Evolutionary conservation across 2,113 vertebrate species (phyloP).

Genomic region (Callionymus lyra): DNA sequence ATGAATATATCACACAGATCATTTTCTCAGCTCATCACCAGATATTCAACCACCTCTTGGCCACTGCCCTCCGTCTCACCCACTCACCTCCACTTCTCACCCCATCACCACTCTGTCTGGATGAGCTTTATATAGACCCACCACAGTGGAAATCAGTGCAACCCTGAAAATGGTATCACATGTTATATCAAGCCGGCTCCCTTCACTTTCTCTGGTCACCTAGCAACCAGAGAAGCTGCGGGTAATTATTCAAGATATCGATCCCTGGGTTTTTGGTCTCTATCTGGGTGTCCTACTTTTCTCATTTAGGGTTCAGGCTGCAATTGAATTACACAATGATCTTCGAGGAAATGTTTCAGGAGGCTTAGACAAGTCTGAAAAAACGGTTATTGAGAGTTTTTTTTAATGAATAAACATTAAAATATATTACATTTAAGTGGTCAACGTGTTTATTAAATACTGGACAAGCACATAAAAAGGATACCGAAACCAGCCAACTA

Average conservation of each 20-base stretch:
- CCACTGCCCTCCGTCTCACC: neutral
- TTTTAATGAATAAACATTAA: no score
- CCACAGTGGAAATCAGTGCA: constrained; percentile 6
- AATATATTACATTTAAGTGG: no score
- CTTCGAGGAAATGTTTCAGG: no score
- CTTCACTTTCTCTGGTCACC: constrained; percentile 18
- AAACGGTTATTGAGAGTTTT: no score
- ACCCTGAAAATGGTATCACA: neutral
- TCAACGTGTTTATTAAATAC: no score
- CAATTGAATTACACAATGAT: no score
- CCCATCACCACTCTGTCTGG: constrained; percentile 2
- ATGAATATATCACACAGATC: neutral
- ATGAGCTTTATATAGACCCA: constrained; percentile 6
- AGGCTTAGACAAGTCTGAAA: no score
- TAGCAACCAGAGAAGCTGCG: constrained; percentile 51
- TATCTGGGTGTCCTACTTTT: constrained; percentile 32
- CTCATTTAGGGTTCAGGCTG: constrained; percentile 2
- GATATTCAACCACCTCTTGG: neutral
- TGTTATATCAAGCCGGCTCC: constrained; percentile 2
- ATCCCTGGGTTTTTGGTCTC: constrained; percentile 31
- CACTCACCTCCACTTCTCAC: neutral
- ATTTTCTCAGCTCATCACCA: neutral
- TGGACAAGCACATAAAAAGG: no score
- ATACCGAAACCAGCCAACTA: no score
- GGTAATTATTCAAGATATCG: constrained; percentile 52